Evolutionary conservation across 2,113 vertebrate genomes (phyloP).

Genomic region (Paratilapia polleni): DNA sequence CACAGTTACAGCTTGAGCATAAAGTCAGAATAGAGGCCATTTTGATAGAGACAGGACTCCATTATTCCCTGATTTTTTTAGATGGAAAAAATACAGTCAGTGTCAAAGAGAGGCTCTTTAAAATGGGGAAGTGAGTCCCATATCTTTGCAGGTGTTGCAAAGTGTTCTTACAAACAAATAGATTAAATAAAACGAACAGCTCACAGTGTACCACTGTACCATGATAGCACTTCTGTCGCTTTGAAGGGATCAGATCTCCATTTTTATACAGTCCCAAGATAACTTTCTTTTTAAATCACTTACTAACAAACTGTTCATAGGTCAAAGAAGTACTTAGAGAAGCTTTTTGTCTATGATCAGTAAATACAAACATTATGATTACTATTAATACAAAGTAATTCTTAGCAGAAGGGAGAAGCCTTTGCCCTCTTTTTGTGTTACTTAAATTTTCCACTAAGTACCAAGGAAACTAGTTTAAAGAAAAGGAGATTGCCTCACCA

Average conservation of each 20-base stretch:
- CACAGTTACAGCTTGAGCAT: constrained; percentile 19
- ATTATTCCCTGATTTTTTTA: background rate
- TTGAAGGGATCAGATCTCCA: background rate
- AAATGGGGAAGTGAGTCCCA: background rate
- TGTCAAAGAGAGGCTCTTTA: background rate
- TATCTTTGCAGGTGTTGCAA: background rate
- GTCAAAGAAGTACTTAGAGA: background rate
- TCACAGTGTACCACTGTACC: background rate
- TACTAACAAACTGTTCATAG: background rate
- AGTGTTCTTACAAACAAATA: background rate
- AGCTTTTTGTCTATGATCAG: background rate
- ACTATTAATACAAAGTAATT: background rate
- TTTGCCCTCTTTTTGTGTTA: background rate
- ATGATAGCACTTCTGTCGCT: background rate
- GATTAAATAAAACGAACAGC: background rate
- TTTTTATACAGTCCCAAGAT: background rate
- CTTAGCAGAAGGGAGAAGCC: background rate
- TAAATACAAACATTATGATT: background rate
- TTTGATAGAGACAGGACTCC: background rate
- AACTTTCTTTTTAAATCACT: background rate
- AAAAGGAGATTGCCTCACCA: constrained; percentile 2
- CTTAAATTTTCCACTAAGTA: background rate
- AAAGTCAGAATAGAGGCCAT: background rate
- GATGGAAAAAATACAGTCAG: background rate
- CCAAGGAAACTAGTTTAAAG: background rate